Base-by-base conservation (phyloP, 2,888 invertebrate genomes). In the Plebejus anna region DNA sequence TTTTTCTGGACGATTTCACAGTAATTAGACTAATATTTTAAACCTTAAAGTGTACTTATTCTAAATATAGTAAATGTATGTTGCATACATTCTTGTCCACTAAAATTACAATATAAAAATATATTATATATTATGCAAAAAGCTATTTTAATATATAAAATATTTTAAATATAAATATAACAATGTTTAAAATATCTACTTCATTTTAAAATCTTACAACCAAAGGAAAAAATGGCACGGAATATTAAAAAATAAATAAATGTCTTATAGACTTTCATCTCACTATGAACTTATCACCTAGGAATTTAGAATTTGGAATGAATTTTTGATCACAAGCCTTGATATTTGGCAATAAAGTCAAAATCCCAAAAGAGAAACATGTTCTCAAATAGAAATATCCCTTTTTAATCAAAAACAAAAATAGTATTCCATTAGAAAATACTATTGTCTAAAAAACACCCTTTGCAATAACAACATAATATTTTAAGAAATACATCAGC, bases 261-360 rank as follows among this genome's bases (percentile, higher is more conserved):
- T 55, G 73, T 73, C 73, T 73, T 55, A 55, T 73, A 73, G 73
- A 73, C 70, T 75, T 71, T 76, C 42, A 73, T 73, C 73, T 55
- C 73, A 76, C 57, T 76, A 77, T 73, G 22, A 70, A 77, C 78
- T 78, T 79, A 79, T 75, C n/a, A 75, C 75, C 76, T 79, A 79
- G 81, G 83, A 86, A 70, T 59, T 75, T 72, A 78, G 28, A 76
- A 73, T 89, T 89, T 91, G 92, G 92, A 92, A 92, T 91, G 90
- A 86, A 88, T 88, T 85, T 77, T 79, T 80, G 80, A 87, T 91
- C 92, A 92, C 92, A 92, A 92, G 91, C 91, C 92, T 92, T 92
- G 77, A 79, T 73, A 71, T 80, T 80, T 51, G 76, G 78, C 71
- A 55, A 76, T 57, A 22, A 32, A 76, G 42, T 76, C 70, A 36